A percentile compares a stretch with the other conserved stretches of the same genome.
These are phyloP conservation scores for Cataglyphis cursor DNA, from an alignment of 2,888 invertebrate genomes.

Conservation along the genomic window DNA sequence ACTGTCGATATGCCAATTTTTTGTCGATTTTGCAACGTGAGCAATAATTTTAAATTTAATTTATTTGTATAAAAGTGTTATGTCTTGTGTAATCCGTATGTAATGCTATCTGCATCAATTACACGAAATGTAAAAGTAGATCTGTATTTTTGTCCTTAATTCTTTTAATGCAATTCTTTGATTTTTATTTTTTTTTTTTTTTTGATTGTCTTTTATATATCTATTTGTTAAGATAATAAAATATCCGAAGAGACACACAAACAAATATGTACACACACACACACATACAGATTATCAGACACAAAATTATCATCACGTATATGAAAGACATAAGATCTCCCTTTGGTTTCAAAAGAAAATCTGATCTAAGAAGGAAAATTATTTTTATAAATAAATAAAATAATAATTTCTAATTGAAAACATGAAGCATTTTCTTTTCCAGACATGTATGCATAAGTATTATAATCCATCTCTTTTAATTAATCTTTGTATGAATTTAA, in stretches of 20 bases:
- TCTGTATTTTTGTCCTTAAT: not conserved
- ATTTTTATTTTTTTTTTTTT: not conserved
- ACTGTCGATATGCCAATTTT: not conserved
- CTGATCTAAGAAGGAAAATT: not conserved
- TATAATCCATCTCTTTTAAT: not conserved
- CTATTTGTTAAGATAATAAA: not conserved
- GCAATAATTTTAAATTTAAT: slow-evolving; percentile 34
- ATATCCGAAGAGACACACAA: not conserved
- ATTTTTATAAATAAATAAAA: not conserved
- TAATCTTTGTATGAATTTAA: not conserved
- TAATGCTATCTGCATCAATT: slow-evolving; percentile 2
- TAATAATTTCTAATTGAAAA: not conserved
- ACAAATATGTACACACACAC: too few species aligned
- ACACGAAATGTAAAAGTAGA: not conserved
- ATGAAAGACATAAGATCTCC: not conserved
- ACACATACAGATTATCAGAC: not conserved
- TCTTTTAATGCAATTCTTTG: not conserved
- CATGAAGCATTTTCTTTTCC: not conserved
- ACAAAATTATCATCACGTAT: not conserved
- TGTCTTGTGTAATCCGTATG: not conserved
- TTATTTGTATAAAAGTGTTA: slow-evolving; percentile 14
- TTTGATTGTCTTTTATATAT: not conserved
- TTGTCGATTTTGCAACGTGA: slow-evolving; percentile 9
- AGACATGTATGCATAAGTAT: not conserved
- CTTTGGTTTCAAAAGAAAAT: not conserved